Base-by-base conservation (phyloP, 2,888 invertebrate species). In the Apodemia arnacis region DNA sequence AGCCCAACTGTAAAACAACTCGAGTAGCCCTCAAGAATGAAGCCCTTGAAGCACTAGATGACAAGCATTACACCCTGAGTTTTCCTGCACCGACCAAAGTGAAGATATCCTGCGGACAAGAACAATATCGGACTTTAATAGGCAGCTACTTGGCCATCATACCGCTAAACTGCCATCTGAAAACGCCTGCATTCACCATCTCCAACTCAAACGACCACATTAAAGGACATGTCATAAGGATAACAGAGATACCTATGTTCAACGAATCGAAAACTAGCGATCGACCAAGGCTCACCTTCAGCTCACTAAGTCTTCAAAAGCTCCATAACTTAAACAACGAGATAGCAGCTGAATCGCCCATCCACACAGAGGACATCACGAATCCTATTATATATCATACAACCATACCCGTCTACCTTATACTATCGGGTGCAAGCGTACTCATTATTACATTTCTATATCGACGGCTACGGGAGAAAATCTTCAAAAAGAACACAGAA, bases 11-110 rank as follows among this genome's bases (percentile, higher is more conserved):
- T 15, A 44, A 69, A 7, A 11, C 24, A n/a, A 76, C 82, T 74
- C 73, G 70, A 74, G 73, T 80, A 6, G 49, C 49, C 44, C 38
- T 83, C 7, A 73, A 38, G 18, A 84, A 49, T n/a, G 82, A 78
- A 80, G 91, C 88, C 1, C 34, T 90, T 11, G 92, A 92, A 78
- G 41, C 87, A 87, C 85, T 93, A 0, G 92, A 93, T 41, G 92
- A 92, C 11, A 85, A 87, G 75, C 90, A 85, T 79, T 93, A 91
- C 73, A 78, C 82, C 18, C 70, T 91, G 21, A 85, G 69, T 34
- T 93, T 90, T 73, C 91, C 92, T 0, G 49, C 15, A n/a, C 81
- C 85, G 7, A 90, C 91, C 11, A 91, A 90, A 78, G 72, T 89
- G 11, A 83, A 85, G 24, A 66, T 84, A 76, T 87, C 82, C 21